A percentile compares a stretch with the other conserved stretches of the same genome.
These are phyloP conservation scores for Microplitis demolitor DNA, from an alignment of 1,140 invertebrate genomes.

Conservation along the genomic window DNA sequence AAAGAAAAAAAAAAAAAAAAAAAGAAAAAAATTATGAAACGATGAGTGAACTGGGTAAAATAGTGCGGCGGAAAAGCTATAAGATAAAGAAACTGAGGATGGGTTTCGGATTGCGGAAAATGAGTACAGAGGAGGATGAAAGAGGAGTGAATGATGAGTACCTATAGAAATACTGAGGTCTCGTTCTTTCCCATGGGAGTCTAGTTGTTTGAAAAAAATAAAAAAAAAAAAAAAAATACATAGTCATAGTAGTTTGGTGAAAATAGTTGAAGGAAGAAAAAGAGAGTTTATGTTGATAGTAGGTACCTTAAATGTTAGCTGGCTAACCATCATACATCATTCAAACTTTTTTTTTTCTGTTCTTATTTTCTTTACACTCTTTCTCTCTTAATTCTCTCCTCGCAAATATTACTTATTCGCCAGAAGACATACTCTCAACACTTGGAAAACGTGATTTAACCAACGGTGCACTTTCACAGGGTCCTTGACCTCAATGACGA, in stretches of 20 bases:
- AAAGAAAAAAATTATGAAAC: too few species aligned
- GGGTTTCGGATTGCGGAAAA: slow-evolving; percentile 34
- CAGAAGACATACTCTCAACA: slow-evolving; percentile 9
- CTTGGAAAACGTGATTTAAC: slow-evolving; percentile 22
- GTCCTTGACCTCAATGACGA: slow-evolving; percentile 18
- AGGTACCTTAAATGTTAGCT: not conserved
- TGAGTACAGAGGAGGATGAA: slow-evolving; percentile 31
- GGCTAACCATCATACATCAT: not conserved
- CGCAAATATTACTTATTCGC: not conserved
- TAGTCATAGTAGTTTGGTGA: not conserved
- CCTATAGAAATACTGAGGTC: slow-evolving; percentile 47
- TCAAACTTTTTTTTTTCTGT: not conserved
- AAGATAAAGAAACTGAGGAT: not conserved
- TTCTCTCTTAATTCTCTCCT: slow-evolving; percentile 10
- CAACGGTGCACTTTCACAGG: slow-evolving; percentile 25
- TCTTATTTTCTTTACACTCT: slow-evolving; percentile 17
- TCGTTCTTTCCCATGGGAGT: slow-evolving; percentile 32
- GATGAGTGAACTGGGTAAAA: slow-evolving; percentile 1
- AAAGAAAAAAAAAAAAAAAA: not conserved
- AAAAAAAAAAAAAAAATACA: not conserved
- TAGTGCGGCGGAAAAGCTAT: not conserved
- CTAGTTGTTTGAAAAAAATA: slow-evolving; percentile 17
- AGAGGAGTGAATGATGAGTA: slow-evolving; percentile 44
- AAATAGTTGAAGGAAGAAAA: not conserved
- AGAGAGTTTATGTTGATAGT: not conserved